These are phyloP conservation scores for Pavo muticus DNA, from an alignment of 2,113 vertebrate genomes.

Conservation along the genomic window DNA sequence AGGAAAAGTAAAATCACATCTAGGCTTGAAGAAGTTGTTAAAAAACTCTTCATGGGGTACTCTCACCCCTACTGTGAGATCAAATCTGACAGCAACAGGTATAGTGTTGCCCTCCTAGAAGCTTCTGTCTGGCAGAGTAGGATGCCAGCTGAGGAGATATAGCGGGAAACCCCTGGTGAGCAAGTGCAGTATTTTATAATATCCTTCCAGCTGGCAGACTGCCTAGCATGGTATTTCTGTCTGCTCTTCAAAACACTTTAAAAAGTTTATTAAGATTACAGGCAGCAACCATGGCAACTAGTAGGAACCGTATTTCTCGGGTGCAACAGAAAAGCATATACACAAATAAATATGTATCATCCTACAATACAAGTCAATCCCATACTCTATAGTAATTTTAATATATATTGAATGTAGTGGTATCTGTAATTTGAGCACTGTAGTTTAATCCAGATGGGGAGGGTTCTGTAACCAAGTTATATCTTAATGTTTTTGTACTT, in stretches of 20 bases:
- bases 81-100: constrained; percentile 44
- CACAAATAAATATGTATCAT: constrained; percentile 33
- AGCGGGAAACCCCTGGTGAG: constrained; percentile 64
- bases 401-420: not conserved
- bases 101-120: constrained; percentile 9
- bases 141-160: constrained; percentile 51
- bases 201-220: constrained; percentile 57
- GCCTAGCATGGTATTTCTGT: constrained; percentile 48
- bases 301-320: constrained; percentile 14
- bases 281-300: constrained; percentile 63
- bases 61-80: not conserved
- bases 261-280: constrained; percentile 62
- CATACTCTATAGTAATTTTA: not conserved
- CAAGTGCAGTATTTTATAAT: constrained; percentile 40
- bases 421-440: not conserved
- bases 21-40: not conserved
- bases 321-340: not conserved
- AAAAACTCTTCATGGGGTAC: not conserved
- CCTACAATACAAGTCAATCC: not conserved
- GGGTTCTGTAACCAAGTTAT: not conserved
- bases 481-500: not conserved
- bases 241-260: constrained; percentile 40
- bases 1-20: not conserved
- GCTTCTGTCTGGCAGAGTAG: constrained; percentile 14
- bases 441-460: not conserved